Evolutionary conservation across 2,113 vertebrate genomes (phyloP).

Genomic region (Takifugu flavidus): DNA sequence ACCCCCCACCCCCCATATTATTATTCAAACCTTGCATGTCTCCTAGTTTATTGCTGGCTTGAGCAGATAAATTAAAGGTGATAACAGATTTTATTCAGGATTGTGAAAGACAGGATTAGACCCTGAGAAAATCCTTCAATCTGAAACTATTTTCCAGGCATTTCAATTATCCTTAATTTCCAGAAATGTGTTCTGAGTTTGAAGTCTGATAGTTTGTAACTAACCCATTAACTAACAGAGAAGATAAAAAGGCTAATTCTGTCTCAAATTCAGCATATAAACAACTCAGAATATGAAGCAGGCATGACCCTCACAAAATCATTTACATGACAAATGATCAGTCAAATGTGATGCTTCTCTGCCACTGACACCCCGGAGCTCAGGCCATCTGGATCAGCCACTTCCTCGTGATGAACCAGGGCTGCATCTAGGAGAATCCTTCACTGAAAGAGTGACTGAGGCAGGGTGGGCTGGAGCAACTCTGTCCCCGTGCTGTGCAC

Average conservation of each 20-base stretch:
- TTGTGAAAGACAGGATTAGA: too few relatives aligned
- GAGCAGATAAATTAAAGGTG: conserved; percentile 14
- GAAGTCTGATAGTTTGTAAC: too few relatives aligned
- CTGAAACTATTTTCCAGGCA: too few relatives aligned
- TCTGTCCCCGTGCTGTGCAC: conserved; percentile 20
- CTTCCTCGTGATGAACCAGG: conserved; percentile 51
- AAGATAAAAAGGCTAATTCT: too few relatives aligned
- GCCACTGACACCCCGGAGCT: conserved; percentile 47
- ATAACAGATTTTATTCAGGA: too few relatives aligned
- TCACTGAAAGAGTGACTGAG: conserved; percentile 9
- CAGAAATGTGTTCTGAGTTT: too few relatives aligned
- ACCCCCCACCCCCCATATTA: conserved; percentile 12
- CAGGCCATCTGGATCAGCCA: conserved; percentile 61
- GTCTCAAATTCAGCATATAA: too few relatives aligned
- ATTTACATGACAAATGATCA: conserved; percentile 46
- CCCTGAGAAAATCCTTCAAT: too few relatives aligned
- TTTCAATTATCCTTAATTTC: too few relatives aligned
- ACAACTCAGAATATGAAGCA: conserved; percentile 6
- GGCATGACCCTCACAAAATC: conserved; percentile 1
- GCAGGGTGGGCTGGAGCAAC: background rate
- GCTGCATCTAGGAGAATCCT: conserved; percentile 18
- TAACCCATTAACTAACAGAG: too few relatives aligned
- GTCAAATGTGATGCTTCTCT: conserved; percentile 54
- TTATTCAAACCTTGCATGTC: conserved; percentile 9
- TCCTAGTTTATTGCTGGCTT: background rate